Percentiles rank a stretch among this genome's conserved stretches.
phyloP scores from a whole-genome alignment of 2,888 invertebrate genomes.

The Margaritifera margaritifera region DNA sequence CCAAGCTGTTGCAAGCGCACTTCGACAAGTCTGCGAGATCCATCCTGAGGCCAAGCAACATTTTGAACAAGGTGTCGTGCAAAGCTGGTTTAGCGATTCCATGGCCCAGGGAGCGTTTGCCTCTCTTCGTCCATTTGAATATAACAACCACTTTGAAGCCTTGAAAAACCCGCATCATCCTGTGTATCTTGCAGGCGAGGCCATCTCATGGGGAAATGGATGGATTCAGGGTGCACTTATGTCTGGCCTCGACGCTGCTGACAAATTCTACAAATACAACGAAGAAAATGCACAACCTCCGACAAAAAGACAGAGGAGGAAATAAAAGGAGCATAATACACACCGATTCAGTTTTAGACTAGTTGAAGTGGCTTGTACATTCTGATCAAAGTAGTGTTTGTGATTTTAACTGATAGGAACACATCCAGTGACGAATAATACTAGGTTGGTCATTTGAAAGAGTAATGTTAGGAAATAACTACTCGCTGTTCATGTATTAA shows the following conservation, averaged over 20 bases:
- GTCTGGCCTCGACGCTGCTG: slow-evolving; percentile 20
- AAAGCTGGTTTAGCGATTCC: slow-evolving; percentile 35
- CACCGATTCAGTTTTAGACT: too few species aligned
- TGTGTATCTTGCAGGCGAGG: slow-evolving; percentile 36
- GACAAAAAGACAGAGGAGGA: too few species aligned
- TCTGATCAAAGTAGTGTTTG: too few species aligned
- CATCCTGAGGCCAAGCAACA: slow-evolving; percentile 27
- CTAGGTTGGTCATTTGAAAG: too few species aligned
- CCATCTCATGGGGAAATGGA: slow-evolving; percentile 32
- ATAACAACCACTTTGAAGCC: slow-evolving; percentile 15
- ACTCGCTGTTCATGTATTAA: too few species aligned
- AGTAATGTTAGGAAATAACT: too few species aligned
- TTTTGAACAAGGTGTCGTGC: slow-evolving; percentile 31
- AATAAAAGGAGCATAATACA: too few species aligned
- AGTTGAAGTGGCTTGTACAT: too few species aligned
- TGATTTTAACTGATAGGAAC: too few species aligned
- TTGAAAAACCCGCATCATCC: slow-evolving; percentile 12
- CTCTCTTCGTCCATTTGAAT: slow-evolving; percentile 22
- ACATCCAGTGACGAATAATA: too few species aligned
- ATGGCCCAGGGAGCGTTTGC: slow-evolving; percentile 27
- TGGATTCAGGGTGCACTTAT: slow-evolving; percentile 29
- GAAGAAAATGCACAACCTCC: too few species aligned
- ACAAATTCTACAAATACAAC: slow-evolving; percentile 8
- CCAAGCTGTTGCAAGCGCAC: slow-evolving; percentile 25
- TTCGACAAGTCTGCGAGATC: slow-evolving; percentile 25